Conservation (phyloP, 1,140 invertebrate species). For the Argopecten irradians region DNA sequence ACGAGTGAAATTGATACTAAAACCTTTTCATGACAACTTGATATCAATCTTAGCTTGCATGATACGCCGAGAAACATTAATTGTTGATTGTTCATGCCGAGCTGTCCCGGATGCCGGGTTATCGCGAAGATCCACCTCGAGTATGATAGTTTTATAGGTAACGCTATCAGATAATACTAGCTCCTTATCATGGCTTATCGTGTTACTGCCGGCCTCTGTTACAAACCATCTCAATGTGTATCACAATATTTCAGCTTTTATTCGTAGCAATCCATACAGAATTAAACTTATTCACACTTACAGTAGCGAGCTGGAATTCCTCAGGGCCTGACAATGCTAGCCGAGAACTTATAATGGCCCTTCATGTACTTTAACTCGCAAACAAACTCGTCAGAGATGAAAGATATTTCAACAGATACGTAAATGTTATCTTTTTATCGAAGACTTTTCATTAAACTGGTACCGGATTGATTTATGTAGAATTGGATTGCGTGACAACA, state of each 20-base stretch:
- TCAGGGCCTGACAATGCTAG: neutral
- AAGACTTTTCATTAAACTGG: conserved; percentile 1
- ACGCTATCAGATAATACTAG: neutral
- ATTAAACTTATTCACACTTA: conserved; percentile 23
- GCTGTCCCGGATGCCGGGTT: neutral
- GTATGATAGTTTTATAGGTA: neutral
- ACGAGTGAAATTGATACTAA: conserved; percentile 17
- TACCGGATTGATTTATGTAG: neutral
- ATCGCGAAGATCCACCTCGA: conserved; percentile 7
- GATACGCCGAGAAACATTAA: neutral
- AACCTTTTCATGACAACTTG: conserved; percentile 1
- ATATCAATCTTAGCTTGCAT: conserved; percentile 5
- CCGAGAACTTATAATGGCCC: neutral
- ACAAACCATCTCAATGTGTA: neutral
- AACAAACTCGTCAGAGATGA: conserved; percentile 12
- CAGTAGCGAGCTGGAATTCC: neutral
- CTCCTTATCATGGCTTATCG: neutral
- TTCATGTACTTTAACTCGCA: neutral
- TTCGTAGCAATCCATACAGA: conserved; percentile 6
- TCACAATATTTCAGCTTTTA: conserved; percentile 23
- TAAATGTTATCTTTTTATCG: neutral
- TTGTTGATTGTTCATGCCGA: neutral
- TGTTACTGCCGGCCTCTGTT: neutral
- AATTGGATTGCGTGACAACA: neutral
- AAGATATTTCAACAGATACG: conserved; percentile 8